These are phyloP conservation scores for Callochromis pleurospilus DNA, from an alignment of 2,113 vertebrate species.

Conservation along the genomic window DNA sequence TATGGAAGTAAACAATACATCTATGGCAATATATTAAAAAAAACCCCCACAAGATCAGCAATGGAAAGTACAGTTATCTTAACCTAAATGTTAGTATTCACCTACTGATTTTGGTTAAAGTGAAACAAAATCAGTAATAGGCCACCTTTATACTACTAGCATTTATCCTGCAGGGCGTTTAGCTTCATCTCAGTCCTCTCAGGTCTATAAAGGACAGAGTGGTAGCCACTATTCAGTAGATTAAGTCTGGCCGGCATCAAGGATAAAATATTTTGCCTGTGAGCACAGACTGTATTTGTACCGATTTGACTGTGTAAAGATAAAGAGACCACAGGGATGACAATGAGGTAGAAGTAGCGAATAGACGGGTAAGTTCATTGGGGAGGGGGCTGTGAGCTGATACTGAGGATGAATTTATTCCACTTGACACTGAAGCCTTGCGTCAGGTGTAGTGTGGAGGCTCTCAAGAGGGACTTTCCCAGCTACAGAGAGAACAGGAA, in stretches of 20 bases:
- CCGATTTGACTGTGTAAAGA: background rate
- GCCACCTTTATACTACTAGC: background rate
- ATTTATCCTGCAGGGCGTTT: background rate
- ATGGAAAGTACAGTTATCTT: background rate
- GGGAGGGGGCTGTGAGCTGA: background rate
- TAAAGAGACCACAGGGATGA: background rate
- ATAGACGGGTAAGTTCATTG: background rate
- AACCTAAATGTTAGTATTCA: background rate
- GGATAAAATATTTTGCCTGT: background rate
- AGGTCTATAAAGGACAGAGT: background rate
- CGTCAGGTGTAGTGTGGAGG: slow-evolving; percentile 22
- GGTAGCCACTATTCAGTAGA: background rate
- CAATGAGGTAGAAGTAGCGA: background rate
- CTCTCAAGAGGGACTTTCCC: slow-evolving; percentile 50
- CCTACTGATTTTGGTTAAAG: background rate
- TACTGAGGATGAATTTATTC: background rate
- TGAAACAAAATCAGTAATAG: background rate
- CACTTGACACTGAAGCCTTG: slow-evolving; percentile 50
- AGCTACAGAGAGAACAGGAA: slow-evolving; percentile 20
- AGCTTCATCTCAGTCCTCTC: background rate
- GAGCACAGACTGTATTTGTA: background rate
- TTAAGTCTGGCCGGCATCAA: background rate
- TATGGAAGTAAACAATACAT: background rate
- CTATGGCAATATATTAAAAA: background rate
- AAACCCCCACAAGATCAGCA: background rate